Evolutionary conservation across 2,888 invertebrate genomes (phyloP).

Genomic region (Odontomyia ornata): DNA sequence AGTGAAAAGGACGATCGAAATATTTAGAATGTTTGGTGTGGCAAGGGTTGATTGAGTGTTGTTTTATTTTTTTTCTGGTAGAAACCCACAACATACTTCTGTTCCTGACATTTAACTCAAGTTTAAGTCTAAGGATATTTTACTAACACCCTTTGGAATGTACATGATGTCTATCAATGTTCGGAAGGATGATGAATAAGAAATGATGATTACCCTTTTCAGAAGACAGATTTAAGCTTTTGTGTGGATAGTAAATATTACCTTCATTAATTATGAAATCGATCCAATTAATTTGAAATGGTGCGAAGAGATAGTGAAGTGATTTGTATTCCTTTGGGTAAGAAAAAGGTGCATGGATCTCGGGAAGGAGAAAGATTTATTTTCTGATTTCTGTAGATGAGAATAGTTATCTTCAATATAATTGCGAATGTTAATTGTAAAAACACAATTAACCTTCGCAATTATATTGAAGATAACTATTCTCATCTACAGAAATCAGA

Average conservation of each 20-base stretch:
- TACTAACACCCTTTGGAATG: not conserved
- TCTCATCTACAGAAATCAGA: too few relatives aligned
- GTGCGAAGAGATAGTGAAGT: not conserved
- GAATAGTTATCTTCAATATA: too few relatives aligned
- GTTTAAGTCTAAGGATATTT: not conserved
- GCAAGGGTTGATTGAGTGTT: not conserved
- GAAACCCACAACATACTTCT: not conserved
- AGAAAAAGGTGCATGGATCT: too few relatives aligned
- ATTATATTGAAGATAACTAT: too few relatives aligned
- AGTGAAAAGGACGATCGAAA: too few relatives aligned
- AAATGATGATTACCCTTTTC: constrained; percentile 18
- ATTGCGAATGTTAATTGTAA: too few relatives aligned
- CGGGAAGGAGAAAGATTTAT: too few relatives aligned
- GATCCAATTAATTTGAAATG: constrained; percentile 29
- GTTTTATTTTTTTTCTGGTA: not conserved
- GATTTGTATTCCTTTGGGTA: too few relatives aligned
- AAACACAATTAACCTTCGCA: too few relatives aligned
- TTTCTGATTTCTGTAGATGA: too few relatives aligned
- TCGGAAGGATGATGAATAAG: constrained; percentile 12
- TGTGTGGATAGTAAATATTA: not conserved
- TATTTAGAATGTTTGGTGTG: not conserved
- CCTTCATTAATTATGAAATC: constrained; percentile 20
- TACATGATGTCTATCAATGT: not conserved
- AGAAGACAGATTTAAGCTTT: not conserved
- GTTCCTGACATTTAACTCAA: not conserved